Evolutionary conservation across 2,888 invertebrate species (phyloP).

Genomic region (Agrenia bidenticulata): DNA sequence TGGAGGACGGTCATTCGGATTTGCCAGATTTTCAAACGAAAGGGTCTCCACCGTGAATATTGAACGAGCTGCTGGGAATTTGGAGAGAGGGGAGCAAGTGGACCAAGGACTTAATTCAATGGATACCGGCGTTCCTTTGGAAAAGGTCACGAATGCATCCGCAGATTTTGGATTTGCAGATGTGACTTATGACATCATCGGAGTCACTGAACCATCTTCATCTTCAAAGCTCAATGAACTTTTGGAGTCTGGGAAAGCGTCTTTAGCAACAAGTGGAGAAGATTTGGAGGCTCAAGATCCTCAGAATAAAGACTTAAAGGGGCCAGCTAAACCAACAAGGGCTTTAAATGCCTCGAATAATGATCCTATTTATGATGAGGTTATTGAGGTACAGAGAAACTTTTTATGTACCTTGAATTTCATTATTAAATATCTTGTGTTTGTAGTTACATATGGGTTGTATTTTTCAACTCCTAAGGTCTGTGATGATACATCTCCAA

Average conservation of each 20-base stretch:
- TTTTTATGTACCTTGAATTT: too few species aligned
- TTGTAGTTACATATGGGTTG: too few species aligned
- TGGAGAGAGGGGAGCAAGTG: slow-evolving; percentile 32
- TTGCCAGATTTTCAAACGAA: slow-evolving; percentile 48
- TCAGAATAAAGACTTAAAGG: too few species aligned
- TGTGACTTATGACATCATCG: slow-evolving; percentile 39
- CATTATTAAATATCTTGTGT: too few species aligned
- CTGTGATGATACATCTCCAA: slow-evolving; percentile 12
- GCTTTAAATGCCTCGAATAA: background rate
- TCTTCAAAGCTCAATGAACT: too few species aligned
- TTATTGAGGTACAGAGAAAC: slow-evolving; percentile 15
- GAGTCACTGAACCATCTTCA: slow-evolving; percentile 1
- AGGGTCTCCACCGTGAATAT: slow-evolving; percentile 40
- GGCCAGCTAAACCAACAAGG: slow-evolving; percentile 11
- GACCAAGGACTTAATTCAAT: slow-evolving; percentile 11
- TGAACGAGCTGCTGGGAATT: slow-evolving; percentile 19
- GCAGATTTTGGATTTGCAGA: slow-evolving; percentile 31
- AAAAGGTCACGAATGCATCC: slow-evolving; percentile 26
- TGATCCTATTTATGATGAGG: slow-evolving; percentile 25
- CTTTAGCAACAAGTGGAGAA: too few species aligned
- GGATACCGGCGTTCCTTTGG: slow-evolving; percentile 8
- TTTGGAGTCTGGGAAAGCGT: too few species aligned
- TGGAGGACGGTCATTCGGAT: slow-evolving; percentile 43
- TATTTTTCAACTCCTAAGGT: slow-evolving; percentile 1
- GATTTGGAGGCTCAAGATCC: too few species aligned